These are phyloP conservation scores for Rafetus swinhoei DNA, from an alignment of 2,113 vertebrate genomes.

Conservation along the genomic window DNA sequence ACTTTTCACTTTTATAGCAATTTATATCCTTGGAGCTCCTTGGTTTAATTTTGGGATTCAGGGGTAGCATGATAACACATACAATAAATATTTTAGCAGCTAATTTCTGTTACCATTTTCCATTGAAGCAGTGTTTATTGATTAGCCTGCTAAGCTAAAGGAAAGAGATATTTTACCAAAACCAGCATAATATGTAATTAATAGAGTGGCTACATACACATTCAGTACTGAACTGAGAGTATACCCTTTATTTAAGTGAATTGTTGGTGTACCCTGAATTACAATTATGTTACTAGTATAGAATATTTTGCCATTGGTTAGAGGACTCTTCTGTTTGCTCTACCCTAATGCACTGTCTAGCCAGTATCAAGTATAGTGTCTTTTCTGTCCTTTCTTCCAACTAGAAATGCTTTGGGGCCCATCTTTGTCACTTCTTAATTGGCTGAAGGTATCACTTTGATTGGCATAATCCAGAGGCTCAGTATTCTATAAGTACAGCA, in stretches of 20 bases:
- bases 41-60: background rate
- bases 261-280: background rate
- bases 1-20: background rate
- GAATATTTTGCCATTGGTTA: background rate
- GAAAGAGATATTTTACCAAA: background rate
- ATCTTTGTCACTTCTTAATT: background rate
- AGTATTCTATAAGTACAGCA: background rate
- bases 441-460: background rate
- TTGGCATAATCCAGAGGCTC: background rate
- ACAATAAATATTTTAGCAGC: background rate
- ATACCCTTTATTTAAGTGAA: too few relatives aligned
- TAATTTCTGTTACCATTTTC: background rate
- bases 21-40: background rate
- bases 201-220: fast-evolving
- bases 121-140: background rate
- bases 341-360: background rate
- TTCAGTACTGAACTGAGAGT: background rate
- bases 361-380: background rate
- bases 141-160: background rate
- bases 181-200: background rate
- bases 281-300: background rate
- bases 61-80: background rate
- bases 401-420: background rate
- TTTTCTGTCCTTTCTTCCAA: background rate
- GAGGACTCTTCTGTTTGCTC: background rate